Evolutionary conservation across 2,797 vertebrate species (phyloP).

Genomic region (Danionella dracula): DNA sequence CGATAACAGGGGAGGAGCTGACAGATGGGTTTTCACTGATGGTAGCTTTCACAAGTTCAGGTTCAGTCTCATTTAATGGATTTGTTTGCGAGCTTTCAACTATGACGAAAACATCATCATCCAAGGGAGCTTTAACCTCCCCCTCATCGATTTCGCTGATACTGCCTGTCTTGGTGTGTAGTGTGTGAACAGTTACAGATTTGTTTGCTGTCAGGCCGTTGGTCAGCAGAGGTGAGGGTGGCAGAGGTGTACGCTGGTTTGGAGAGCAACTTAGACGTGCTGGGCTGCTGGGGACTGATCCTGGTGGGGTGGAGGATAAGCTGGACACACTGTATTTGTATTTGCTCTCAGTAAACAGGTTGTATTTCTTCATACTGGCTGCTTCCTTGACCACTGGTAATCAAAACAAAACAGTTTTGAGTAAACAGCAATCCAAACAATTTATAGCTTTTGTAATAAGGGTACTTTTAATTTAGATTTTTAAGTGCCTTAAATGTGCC

Average conservation of each 20-base stretch:
- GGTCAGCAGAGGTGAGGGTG: slow-evolving; percentile 37
- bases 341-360: slow-evolving; percentile 79
- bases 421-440: not conserved
- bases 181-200: not conserved
- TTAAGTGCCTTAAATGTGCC: too few relatives aligned
- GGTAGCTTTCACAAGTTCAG: not conserved
- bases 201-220: slow-evolving; percentile 18
- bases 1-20: not conserved
- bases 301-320: slow-evolving; percentile 61
- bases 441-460: too few relatives aligned
- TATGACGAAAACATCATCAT: not conserved
- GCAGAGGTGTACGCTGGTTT: not conserved
- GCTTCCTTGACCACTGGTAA: slow-evolving; percentile 85
- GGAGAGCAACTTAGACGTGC: slow-evolving; percentile 29
- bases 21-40: not conserved
- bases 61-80: not conserved
- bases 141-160: not conserved
- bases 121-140: not conserved
- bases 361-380: slow-evolving; percentile 78
- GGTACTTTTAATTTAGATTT: too few relatives aligned
- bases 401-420: not conserved
- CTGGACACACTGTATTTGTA: slow-evolving; percentile 76
- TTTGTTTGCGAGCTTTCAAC: not conserved
- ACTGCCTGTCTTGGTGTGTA: not conserved
- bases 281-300: slow-evolving; percentile 72